A percentile compares a stretch with the other conserved stretches of the same genome.
These are phyloP conservation scores for Boulengerochromis microlepis DNA, from an alignment of 2,113 vertebrate species.

Conservation along the genomic window DNA sequence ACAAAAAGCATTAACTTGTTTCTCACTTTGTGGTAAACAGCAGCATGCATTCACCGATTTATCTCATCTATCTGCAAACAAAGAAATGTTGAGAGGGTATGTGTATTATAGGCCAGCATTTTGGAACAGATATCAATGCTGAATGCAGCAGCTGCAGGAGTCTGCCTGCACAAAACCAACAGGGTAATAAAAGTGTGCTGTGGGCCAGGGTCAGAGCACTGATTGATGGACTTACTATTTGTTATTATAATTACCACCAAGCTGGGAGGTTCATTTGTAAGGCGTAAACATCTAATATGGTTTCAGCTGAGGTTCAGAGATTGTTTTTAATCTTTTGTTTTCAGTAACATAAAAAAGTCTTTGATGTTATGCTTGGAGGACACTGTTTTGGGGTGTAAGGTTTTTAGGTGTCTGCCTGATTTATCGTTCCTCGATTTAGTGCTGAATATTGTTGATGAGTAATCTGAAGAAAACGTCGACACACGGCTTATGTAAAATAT, in stretches of 20 bases:
- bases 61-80: neutral
- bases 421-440: neutral
- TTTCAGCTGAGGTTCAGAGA: neutral
- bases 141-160: slow-evolving; percentile 2
- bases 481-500: neutral
- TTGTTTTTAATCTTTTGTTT: neutral
- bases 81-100: neutral
- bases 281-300: neutral
- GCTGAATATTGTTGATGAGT: neutral
- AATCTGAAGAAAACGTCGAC: neutral
- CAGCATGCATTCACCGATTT: neutral
- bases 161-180: neutral
- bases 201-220: neutral
- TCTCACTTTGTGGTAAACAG: neutral
- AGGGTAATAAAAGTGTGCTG: neutral
- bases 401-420: neutral
- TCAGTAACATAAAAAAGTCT: neutral
- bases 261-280: neutral
- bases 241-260: neutral
- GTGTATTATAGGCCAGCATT: neutral
- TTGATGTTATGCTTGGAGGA: neutral
- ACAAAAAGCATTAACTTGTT: neutral
- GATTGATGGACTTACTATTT: slow-evolving; percentile 22
- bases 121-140: neutral
- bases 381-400: fast-evolving